Percentiles rank a stretch among this genome's conserved stretches.
These are phyloP conservation scores for Solen grandis DNA, from an alignment of 1,140 invertebrate species.

Conservation along the genomic window DNA sequence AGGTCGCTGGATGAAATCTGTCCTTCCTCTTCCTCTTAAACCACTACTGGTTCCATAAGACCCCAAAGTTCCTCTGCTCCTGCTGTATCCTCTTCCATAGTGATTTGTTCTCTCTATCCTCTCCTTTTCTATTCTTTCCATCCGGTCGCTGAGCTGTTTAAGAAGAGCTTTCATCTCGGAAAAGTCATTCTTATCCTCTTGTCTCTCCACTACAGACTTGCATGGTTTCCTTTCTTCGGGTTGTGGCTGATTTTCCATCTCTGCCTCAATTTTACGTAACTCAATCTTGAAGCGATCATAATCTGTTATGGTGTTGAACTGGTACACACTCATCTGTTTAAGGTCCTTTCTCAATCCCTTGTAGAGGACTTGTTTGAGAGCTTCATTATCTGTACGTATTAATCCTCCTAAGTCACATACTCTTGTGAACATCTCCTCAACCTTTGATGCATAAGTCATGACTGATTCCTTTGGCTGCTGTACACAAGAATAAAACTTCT, in stretches of 20 bases:
- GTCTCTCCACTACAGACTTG: no score
- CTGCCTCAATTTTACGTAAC: background rate
- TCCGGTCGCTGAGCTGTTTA: background rate
- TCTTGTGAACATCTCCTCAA: background rate
- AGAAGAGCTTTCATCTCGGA: background rate
- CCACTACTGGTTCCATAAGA: background rate
- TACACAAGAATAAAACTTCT: constrained; percentile 1
- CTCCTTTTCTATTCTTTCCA: background rate
- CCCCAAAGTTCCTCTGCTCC: constrained; percentile 8
- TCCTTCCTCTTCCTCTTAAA: background rate
- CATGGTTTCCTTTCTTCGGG: no score
- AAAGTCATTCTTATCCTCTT: background rate
- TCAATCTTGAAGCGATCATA: constrained; percentile 4
- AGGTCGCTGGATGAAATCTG: background rate
- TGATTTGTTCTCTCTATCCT: no score
- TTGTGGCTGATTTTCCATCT: no score
- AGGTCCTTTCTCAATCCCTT: no score
- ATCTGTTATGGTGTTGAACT: background rate
- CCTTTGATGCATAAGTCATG: background rate
- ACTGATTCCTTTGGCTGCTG: background rate
- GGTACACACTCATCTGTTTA: background rate
- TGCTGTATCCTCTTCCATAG: no score
- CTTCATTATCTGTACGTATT: background rate
- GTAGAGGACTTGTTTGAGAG: background rate
- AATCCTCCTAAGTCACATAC: background rate